Conservation (phyloP, 2,113 vertebrate genomes). For the Eublepharis macularius region DNA sequence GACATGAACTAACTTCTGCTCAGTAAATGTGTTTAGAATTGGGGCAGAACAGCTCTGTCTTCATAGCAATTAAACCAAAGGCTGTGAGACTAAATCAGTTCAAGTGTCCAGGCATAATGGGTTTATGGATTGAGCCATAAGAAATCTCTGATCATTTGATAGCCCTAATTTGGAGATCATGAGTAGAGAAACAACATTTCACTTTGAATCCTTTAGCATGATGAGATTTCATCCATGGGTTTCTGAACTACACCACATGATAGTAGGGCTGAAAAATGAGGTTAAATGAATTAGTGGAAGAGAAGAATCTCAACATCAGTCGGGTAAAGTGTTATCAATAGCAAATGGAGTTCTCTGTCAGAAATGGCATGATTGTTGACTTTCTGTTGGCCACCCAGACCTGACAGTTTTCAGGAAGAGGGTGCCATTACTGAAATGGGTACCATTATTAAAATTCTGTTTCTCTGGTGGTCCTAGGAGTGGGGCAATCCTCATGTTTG, state of each 20-base stretch:
- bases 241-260: neutral
- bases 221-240: neutral
- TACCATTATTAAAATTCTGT: neutral
- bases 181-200: neutral
- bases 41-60: slow-evolving; percentile 7
- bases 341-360: neutral
- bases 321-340: too few relatives aligned
- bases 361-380: neutral
- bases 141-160: neutral
- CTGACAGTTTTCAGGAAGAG: neutral
- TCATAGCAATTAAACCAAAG: neutral
- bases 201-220: neutral
- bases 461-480: too few relatives aligned
- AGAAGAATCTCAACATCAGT: neutral
- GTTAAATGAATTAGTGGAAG: neutral
- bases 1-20: neutral
- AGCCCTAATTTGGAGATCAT: neutral
- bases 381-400: neutral
- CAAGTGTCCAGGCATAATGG: neutral
- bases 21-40: neutral
- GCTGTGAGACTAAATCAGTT: neutral
- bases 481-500: too few relatives aligned
- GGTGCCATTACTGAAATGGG: too few relatives aligned
- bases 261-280: neutral
- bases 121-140: neutral